Base-by-base conservation (phyloP, 2,113 vertebrate species). In the Proterorhinus semilunaris region DNA sequence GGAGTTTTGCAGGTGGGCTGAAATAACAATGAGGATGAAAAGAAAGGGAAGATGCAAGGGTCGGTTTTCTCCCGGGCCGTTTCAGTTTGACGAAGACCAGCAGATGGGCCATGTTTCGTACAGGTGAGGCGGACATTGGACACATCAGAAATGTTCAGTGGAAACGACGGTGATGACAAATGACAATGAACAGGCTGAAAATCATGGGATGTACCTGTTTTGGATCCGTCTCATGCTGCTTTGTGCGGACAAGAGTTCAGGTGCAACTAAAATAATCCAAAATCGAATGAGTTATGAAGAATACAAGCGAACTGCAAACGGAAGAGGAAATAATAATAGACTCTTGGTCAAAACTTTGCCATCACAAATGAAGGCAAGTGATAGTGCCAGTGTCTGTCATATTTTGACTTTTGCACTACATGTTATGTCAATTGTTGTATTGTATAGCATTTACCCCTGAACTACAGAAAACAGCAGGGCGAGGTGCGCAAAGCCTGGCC, bases 1-100 rank as follows among this genome's bases (percentile, higher is more conserved):
- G 80, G 72, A 74, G 68, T 87, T 88, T 86, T 80, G 85, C 88
- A 93, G 88, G 90, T 93, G 91, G 86, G 79, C 85, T 85, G 85
- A 88, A 89, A 90, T 71, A 90, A 88, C 83, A 88, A 80, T 72
- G 2, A 80, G 76, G 72, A 77, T 68, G 80, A 83, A 75, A 88
- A 81, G 83, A 86, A 87, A 55, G 82, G 66, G 66, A 55, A 80
- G 86, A 79, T 84, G 81, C 80, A 74, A 66, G 65, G 21, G 65
- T 76, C 71, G 72, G 65, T 54, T 76, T 87, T 80, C 89, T 90
- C 83, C 45, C 62, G 79, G 82, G 70, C 51, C 69, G 6, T 4
- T 87, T 87, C 85, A 69, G 16, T 68, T 74, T 86, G 87, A 92
- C 85, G 82, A 88, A 93, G 87, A 65, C 65, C 72, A 89, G 88